These are phyloP conservation scores for Perizoma affinitatum DNA, from an alignment of 2,888 invertebrate genomes.

Conservation along the genomic window DNA sequence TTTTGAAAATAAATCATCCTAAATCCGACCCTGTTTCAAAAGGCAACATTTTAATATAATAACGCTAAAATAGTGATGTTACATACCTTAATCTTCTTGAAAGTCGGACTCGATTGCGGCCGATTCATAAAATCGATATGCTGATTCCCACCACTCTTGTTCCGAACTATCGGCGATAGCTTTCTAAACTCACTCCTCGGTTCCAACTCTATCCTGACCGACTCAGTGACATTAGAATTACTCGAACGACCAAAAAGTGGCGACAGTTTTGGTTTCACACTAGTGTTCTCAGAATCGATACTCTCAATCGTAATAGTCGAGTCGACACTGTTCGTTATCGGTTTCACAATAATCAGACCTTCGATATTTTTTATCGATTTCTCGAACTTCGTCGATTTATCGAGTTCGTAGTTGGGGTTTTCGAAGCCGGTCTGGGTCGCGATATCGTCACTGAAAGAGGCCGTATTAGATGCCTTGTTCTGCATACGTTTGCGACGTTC, in stretches of 20 bases:
- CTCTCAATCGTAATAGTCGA: constrained; percentile 75
- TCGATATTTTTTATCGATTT: constrained; percentile 45
- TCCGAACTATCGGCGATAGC: constrained; percentile 70
- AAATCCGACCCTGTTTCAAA: background rate
- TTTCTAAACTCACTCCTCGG: constrained; percentile 72
- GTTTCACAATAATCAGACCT: constrained; percentile 72
- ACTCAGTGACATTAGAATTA: constrained; percentile 55
- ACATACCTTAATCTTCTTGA: constrained; percentile 61
- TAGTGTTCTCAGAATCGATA: constrained; percentile 60
- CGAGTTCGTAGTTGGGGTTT: constrained; percentile 69
- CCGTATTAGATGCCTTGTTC: constrained; percentile 65
- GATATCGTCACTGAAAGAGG: constrained; percentile 70
- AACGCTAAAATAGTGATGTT: constrained; percentile 6
- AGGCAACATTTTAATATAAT: background rate
- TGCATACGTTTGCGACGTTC: constrained; percentile 75
- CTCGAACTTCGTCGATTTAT: constrained; percentile 42
- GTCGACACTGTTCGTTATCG: constrained; percentile 64
- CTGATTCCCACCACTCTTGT: constrained; percentile 56
- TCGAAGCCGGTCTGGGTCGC: constrained; percentile 77
- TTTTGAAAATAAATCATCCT: too few relatives aligned
- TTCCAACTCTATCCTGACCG: constrained; percentile 70
- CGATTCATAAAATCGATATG: constrained; percentile 71
- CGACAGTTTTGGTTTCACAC: constrained; percentile 69
- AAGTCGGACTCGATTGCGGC: constrained; percentile 75
- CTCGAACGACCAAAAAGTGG: constrained; percentile 71